Evolutionary conservation across 2,113 vertebrate genomes (phyloP), one percentile per base, ranked within the genome.

Genomic region (Rhadina sibilatrix): DNA sequence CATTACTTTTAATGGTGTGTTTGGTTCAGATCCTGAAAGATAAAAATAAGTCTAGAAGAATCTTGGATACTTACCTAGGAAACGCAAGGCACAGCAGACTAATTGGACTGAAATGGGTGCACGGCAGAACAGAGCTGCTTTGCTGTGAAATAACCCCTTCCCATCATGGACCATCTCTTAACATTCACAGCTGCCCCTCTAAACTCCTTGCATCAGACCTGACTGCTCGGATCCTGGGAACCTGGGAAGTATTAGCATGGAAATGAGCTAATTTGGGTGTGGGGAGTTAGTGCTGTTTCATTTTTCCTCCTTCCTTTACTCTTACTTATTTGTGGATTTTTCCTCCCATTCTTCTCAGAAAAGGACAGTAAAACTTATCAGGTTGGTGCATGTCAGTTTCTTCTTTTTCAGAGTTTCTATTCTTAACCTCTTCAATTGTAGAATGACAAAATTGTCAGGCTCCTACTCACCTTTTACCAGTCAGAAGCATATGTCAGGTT

Each of bases 1-100:
- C 70, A 38, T 69, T 75, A 90, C 28, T 81, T 93, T 89, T 86
- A 92, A 89, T 75, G 52, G 24, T 70, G 35, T 68, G 27, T 71
- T 59, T 63, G 70, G 31, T 69, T 65, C 72, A 70, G 50, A 46
- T 46, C 19, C 35, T 27, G 10, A 49, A 66, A n/a, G 44, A 94
- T 71, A 84, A 90, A 92, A 92, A 44, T 78, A 78, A 47, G 8
- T 40, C 66, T 50, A 57, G 42, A 90, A 91, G 64, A 89, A 84
- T 19, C 23, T 82, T 46, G 80, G n/a, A 42, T 69, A 61, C 71
- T 60, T 83, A 74, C 37, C 61, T 64, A 52, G 49, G 21, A 89
- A 94, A 79, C 30, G 18, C 28, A 84, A 82, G 12, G 53, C 87
- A 69, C 19, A 70, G 59, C 35, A 77, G 50, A 64, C 37, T 89